Base-by-base conservation (phyloP, 2,797 vertebrate genomes). In the Rhinella marina region DNA sequence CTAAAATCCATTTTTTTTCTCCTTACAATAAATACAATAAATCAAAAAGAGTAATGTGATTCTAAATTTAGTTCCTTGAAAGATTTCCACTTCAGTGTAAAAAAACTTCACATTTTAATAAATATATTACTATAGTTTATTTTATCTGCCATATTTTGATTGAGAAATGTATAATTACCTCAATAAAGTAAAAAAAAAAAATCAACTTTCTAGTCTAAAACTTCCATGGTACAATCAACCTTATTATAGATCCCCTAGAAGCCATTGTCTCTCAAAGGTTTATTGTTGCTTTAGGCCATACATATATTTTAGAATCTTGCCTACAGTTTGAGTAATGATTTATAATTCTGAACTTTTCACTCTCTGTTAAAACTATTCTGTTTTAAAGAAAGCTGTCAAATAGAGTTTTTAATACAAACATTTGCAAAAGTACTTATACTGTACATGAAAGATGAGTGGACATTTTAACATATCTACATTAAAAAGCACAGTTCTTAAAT, bases 231-330 rank as follows among this genome's bases (percentile, higher is more conserved):
- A 85, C 70, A 32, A 62, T 59, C 72, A 76, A 76, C 72, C 57
- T 86, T 4, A 86, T 86, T 81, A 86, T 68, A 81, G 52, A 86
- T 70, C 29, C 27, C 85, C 85, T 72, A 72, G 77, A 86, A 80
- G 77, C 77, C 64, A 86, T 86, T 80, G 64, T 70, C 72, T 86
- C 52, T 41, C 77, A 86, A 86, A 86, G 64, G 85, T 81, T 70
- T 86, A 86, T 80, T 81, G 12, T 81, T 52, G 77, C 85, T 81
- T 56, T 68, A 41, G 77, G 77, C 76, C 19, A 80, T 86, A 80
- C 85, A 80, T 80, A 79, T 86, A 70, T 86, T 86, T 86, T 59
- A 68, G 61, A 70, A 79, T 70, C 54, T 25, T 86, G 64, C 85
- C 76, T 81, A 70, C 76, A 56, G 13, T 79, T 86, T 68, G 59